Base-by-base conservation (phyloP, 2,113 vertebrate species). In the Prinia subflava region DNA sequence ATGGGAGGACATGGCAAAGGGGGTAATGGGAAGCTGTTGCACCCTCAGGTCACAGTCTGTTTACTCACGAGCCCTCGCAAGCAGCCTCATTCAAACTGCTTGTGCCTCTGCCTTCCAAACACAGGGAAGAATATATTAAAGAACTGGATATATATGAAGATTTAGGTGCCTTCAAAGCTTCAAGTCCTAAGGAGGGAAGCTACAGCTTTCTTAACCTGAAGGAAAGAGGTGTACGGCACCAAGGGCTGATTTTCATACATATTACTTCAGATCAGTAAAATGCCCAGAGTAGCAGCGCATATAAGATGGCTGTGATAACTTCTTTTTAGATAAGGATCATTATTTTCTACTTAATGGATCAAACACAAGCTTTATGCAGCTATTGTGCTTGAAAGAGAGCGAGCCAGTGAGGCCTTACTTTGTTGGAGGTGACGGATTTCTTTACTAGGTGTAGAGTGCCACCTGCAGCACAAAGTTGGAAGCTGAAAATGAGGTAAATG, bases 381-480 rank as follows among this genome's bases (percentile, higher is more conserved):
- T 65, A 13, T 24, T 33, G 7, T 9, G 6, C n/a, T 59, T 21
- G 11, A 37, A 37, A 84, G 31, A 46, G 41, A 68, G 15, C 9
- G 27, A 79, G 41, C 7, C 3, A 28, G 19, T 0, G 0, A 69
- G 41, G 10, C 33, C 9, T 68, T 11, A 3, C 7, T 27, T 4
- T 23, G 16, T 9, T 39, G 64, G 27, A 56, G 20, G 22, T 33
- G 39, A 27, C 37, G 0, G 23, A 20, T 55, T 76, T 71, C 76
- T 91, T 95, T 92, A 3, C 21, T 84, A 37, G 73, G 83, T 5
- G 0, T 49, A 86, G 79, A 20, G 69, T 87, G 94, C 95, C 97
- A 96, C 33, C 97, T 97, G 57, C 96, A 92, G 96, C 83, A 91
- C 25, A 7, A 57, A 81, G n/a, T 27, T 15, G 67, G 79, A 41